Conservation (phyloP, 2,113 vertebrate species). For the Scatophagus argus region DNA sequence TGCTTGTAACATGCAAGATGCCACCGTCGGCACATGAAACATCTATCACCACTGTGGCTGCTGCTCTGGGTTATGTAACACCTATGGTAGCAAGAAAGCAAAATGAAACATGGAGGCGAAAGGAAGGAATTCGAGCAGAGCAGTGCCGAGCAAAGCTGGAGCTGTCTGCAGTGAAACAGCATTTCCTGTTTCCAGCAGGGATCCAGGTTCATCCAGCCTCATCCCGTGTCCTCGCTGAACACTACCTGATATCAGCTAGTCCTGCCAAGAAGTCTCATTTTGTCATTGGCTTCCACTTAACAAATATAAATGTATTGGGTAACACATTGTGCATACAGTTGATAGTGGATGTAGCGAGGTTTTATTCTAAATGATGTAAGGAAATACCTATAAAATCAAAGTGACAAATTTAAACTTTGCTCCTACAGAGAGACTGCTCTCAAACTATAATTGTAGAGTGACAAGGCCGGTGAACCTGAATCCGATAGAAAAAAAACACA, state of each 20-base stretch:
- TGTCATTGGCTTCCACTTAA: background rate
- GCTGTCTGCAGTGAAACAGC: constrained; percentile 82
- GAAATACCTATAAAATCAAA: background rate
- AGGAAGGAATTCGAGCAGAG: constrained; percentile 77
- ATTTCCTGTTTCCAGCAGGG: constrained; percentile 85
- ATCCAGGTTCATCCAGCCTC: constrained; percentile 84
- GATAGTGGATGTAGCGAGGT: background rate
- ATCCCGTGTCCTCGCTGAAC: constrained; percentile 46
- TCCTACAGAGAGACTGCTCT: background rate
- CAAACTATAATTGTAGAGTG: constrained; percentile 31
- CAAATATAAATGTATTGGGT: background rate
- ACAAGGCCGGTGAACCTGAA: constrained; percentile 84
- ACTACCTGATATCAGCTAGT: constrained; percentile 12
- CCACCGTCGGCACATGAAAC: constrained; percentile 57
- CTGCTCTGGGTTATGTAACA: constrained; percentile 68
- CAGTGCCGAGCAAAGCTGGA: constrained; percentile 76
- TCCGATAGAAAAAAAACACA: constrained; percentile 73
- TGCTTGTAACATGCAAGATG: constrained; percentile 77
- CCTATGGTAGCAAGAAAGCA: constrained; percentile 71
- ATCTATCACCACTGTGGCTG: constrained; percentile 64
- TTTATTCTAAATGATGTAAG: constrained; percentile 3
- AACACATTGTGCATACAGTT: background rate
- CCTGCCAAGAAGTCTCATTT: constrained; percentile 20
- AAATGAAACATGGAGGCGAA: constrained; percentile 77
- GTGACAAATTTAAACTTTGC: constrained; percentile 22